These are phyloP conservation scores for Ciconia nigra DNA, from an alignment of 2,797 vertebrate genomes.

Conservation along the genomic window DNA sequence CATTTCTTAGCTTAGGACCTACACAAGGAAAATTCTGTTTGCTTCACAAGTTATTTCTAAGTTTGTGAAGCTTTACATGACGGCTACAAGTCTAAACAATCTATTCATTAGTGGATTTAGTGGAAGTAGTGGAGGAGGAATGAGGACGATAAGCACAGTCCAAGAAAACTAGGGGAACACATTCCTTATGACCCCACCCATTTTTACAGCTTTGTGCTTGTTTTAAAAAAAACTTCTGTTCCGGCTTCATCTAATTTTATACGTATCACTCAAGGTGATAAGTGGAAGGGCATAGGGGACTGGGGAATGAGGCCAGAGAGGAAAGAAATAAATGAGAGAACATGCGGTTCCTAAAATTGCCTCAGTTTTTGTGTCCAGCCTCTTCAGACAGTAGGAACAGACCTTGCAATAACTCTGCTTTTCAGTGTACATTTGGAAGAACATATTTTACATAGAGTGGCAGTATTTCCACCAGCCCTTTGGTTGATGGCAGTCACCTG, in stretches of 20 bases:
- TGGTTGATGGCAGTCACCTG: not conserved
- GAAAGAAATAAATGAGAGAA: not conserved
- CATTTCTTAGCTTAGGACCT: not conserved
- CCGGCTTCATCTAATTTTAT: not conserved
- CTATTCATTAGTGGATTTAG: not conserved
- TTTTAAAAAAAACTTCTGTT: not conserved
- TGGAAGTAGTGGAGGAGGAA: not conserved
- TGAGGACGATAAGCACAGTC: not conserved
- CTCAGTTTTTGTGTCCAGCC: not conserved
- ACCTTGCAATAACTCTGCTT: not conserved
- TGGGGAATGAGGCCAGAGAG: not conserved
- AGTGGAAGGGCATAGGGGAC: not conserved
- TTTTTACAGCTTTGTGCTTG: not conserved
- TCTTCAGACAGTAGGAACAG: not conserved
- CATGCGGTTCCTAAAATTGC: not conserved
- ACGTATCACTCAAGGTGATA: not conserved
- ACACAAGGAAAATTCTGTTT: not conserved
- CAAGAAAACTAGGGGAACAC: not conserved
- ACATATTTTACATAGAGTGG: not conserved
- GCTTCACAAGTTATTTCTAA: not conserved
- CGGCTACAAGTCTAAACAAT: not conserved
- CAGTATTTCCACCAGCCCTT: not conserved
- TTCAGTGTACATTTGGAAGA: not conserved
- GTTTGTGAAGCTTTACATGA: not conserved
- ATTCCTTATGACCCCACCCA: not conserved